Percentiles rank a stretch among this genome's conserved stretches.
These are phyloP conservation scores for Rapana venosa DNA, from an alignment of 2,888 invertebrate species.

Conservation along the genomic window DNA sequence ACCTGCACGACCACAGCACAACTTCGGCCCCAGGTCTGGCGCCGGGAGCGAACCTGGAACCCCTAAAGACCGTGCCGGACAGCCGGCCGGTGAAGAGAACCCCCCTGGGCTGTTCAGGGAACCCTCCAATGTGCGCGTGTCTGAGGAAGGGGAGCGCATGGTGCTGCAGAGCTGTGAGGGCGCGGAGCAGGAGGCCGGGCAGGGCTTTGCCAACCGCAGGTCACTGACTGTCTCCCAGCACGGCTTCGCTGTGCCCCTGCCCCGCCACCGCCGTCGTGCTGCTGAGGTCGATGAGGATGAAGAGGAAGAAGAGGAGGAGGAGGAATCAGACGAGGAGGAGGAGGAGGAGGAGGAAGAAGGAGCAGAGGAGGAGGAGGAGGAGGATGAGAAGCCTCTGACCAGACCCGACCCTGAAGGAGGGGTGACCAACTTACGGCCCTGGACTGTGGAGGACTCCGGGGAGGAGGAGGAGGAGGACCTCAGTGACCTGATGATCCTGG, in stretches of 20 bases:
- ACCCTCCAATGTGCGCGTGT: slow-evolving; percentile 6
- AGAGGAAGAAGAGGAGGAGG: neutral
- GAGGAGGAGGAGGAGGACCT: neutral
- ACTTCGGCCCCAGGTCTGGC: slow-evolving; percentile 13
- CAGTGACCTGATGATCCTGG: slow-evolving; percentile 10
- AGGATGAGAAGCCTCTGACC: neutral
- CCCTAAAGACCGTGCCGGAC: neutral
- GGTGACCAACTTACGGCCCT: neutral
- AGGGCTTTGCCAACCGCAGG: neutral
- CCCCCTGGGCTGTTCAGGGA: slow-evolving; percentile 5
- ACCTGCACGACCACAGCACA: neutral
- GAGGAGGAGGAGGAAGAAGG: neutral
- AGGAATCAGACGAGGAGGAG: neutral
- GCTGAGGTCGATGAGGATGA: neutral
- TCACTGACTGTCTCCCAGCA: neutral
- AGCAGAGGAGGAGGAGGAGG: neutral
- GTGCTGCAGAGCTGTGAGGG: neutral
- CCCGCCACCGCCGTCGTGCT: neutral
- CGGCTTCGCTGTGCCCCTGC: neutral
- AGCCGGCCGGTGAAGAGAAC: neutral
- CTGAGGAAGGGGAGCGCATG: slow-evolving; percentile 18
- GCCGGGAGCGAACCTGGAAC: neutral
- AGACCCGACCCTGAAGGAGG: neutral
- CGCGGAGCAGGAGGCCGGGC: slow-evolving; percentile 14
- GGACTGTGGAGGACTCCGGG: neutral